Conservation (phyloP, 2,113 vertebrate genomes). For the Nothobranchius kuhntae region DNA sequence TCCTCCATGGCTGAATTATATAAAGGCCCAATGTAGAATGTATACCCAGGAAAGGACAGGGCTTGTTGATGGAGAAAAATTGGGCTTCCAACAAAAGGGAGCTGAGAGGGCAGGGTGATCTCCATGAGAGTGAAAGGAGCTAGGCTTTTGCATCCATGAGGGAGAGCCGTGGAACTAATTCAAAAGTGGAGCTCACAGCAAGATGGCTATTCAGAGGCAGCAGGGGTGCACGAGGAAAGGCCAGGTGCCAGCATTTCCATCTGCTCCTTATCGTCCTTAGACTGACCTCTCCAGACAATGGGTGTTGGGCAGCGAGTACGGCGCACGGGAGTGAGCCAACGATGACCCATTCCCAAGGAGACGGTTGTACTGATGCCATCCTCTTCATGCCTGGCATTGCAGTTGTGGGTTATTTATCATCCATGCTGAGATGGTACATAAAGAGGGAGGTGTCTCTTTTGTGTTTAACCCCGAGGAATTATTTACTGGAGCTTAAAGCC, state of each 20-base stretch:
- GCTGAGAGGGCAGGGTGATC: slow-evolving; percentile 64
- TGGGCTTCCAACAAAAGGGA: slow-evolving; percentile 57
- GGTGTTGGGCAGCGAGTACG: slow-evolving; percentile 65
- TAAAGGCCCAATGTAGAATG: slow-evolving; percentile 9
- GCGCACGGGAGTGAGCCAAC: slow-evolving; percentile 51
- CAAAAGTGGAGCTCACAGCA: slow-evolving; percentile 65
- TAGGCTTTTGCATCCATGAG: slow-evolving; percentile 58
- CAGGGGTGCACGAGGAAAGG: slow-evolving; percentile 59
- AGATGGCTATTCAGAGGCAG: slow-evolving; percentile 63
- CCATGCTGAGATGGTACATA: slow-evolving; percentile 55
- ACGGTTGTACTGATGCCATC: slow-evolving; percentile 53
- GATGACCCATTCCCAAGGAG: slow-evolving; percentile 69
- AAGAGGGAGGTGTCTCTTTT: slow-evolving; percentile 53
- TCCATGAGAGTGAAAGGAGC: slow-evolving; percentile 59
- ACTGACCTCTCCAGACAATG: slow-evolving; percentile 76
- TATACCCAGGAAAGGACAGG: slow-evolving; percentile 29
- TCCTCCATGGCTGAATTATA: slow-evolving; percentile 5
- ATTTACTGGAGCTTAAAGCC: slow-evolving; percentile 61
- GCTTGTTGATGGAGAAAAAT: slow-evolving; percentile 67
- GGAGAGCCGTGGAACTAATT: slow-evolving; percentile 73
- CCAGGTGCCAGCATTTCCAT: slow-evolving; percentile 77
- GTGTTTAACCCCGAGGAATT: slow-evolving; percentile 66
- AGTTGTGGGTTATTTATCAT: slow-evolving; percentile 60
- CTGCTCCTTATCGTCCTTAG: slow-evolving; percentile 79
- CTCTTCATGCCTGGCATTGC: slow-evolving; percentile 59